Conservation (phyloP, 2,113 vertebrate genomes). For the Saguinus imperator region DNA sequence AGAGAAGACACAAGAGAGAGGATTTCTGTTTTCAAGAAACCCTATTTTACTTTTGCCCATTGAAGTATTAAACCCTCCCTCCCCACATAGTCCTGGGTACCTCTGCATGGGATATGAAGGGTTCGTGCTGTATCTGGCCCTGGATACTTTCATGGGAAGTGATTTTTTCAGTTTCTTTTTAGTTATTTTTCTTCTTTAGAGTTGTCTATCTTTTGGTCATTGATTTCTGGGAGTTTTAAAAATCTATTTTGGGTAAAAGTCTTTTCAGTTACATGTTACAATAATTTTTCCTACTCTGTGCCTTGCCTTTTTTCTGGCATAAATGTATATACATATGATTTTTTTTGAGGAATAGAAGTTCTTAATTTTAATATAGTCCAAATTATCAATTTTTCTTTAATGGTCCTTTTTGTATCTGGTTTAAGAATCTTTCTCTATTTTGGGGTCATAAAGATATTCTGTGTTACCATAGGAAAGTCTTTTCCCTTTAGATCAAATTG, state of each 20-base stretch:
- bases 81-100: not conserved
- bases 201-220: not conserved
- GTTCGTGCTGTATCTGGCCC: not conserved
- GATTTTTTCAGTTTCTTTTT: not conserved
- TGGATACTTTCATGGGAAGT: not conserved
- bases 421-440: not conserved
- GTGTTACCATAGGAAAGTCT: not conserved
- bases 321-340: not conserved
- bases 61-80: not conserved
- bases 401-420: not conserved
- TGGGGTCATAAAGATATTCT: not conserved
- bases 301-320: not conserved
- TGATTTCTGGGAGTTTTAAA: constrained; percentile 12
- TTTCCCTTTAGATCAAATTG: not conserved
- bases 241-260: constrained; percentile 22
- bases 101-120: not conserved
- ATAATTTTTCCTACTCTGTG: not conserved
- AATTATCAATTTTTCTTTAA: not conserved
- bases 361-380: not conserved
- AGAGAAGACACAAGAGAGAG: not conserved
- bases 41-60: not conserved
- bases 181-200: not conserved
- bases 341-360: not conserved
- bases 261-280: not conserved
- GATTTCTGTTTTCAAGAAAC: not conserved